These are phyloP conservation scores for Lepeophtheirus salmonis DNA, from an alignment of 1,140 invertebrate species.

Conservation along the genomic window DNA sequence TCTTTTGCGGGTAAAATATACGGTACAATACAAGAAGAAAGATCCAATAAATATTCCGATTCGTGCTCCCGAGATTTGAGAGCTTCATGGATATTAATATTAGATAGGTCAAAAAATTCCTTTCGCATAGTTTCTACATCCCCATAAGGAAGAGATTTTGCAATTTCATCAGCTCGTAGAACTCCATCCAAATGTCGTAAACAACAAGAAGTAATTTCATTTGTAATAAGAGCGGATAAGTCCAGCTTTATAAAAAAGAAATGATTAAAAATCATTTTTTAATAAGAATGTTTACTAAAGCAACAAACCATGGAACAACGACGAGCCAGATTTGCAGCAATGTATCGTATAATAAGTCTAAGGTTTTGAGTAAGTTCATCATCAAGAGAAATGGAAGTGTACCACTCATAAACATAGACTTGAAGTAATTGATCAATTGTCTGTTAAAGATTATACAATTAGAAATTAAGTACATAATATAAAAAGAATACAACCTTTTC, in stretches of 20 bases:
- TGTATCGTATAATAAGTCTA: not conserved
- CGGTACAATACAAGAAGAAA: not conserved
- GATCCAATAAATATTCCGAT: not conserved
- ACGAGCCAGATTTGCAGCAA: not conserved
- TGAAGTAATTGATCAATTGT: not conserved
- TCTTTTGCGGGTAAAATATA: not conserved
- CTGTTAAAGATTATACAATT: not conserved
- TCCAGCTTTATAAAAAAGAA: not conserved
- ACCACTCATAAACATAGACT: not conserved
- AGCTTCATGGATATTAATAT: not conserved
- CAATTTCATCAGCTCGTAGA: not conserved
- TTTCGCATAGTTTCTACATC: not conserved
- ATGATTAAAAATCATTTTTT: not conserved
- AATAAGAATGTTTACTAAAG: not conserved
- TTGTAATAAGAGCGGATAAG: not conserved
- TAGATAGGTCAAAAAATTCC: not conserved
- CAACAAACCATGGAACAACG: no score
- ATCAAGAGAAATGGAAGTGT: not conserved
- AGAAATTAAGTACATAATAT: conserved; percentile 1
- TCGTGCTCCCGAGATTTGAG: not conserved
- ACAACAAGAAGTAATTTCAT: not conserved
- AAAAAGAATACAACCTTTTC: no score
- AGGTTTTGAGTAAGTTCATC: not conserved
- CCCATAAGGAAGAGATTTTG: not conserved
- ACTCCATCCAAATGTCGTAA: not conserved